A percentile compares a stretch with the other conserved stretches of the same genome.
Evolutionary conservation across 2,888 invertebrate genomes (phyloP).

Genomic region (Lysandra coridon): DNA sequence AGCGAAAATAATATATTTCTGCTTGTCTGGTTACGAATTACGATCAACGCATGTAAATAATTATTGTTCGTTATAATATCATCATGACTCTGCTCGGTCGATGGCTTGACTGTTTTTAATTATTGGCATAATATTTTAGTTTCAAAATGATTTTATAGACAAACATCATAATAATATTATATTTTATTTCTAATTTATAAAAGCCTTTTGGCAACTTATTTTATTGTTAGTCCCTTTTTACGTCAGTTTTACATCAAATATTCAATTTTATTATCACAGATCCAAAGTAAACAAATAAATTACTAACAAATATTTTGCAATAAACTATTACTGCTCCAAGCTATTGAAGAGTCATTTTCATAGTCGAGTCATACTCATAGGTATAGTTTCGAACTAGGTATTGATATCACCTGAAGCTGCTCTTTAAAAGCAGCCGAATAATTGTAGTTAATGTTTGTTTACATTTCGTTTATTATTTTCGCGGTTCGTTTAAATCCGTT

Average conservation of each 20-base stretch:
- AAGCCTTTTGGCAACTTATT: too few relatives aligned
- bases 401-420: not conserved
- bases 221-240: too few relatives aligned
- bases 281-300: too few relatives aligned
- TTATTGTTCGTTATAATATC: not conserved
- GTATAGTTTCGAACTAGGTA: too few relatives aligned
- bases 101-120: not conserved
- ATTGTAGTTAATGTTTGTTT: slow-evolving; percentile 2
- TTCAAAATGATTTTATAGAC: too few relatives aligned
- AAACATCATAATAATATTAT: too few relatives aligned
- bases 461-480: slow-evolving; percentile 10
- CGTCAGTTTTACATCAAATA: too few relatives aligned
- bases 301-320: too few relatives aligned
- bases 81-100: not conserved
- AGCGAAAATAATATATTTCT: not conserved
- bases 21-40: not conserved
- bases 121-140: too few relatives aligned
- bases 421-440: not conserved
- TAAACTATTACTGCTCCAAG: too few relatives aligned
- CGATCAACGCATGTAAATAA: not conserved
- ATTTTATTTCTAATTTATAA: too few relatives aligned
- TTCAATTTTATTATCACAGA: too few relatives aligned
- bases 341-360: not conserved
- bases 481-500: not conserved
- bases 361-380: not conserved